Base-by-base conservation (phyloP, 2,113 vertebrate genomes). In the Phaethon lepturus region DNA sequence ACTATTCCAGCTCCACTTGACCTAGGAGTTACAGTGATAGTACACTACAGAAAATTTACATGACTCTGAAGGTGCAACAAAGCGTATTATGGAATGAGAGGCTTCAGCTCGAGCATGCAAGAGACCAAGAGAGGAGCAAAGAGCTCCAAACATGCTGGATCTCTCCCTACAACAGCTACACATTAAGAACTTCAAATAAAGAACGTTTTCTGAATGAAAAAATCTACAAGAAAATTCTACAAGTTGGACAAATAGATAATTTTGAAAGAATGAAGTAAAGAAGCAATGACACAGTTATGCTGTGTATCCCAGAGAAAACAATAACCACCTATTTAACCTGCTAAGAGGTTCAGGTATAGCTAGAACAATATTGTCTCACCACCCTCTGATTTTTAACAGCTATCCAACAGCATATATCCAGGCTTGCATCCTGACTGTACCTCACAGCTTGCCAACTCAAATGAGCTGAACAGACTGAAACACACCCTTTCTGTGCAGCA, bases 81-180 rank as follows among this genome's bases (percentile, higher is more conserved):
- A 69, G 19, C 0, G 0, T 16, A 16, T 45, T 26, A 63, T 1
- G 7, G 60, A 69, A 73, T 0, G 1, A 2, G 33, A 13, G 18
- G 42, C 52, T 78, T 52, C 55, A 69, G 18, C 29, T 77, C 13
- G 29, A 59, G 29, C 29, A 2, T 38, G 55, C 33, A 62, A 79
- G 40, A 5, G 26, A 60, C 24, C 78, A 69, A 0, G 0, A 55
- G 44, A 59, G 17, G 6, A 69, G n/a, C 55, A 52, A 58, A 59
- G 19, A 20, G 38, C 14, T 64, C 55, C n/a, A 83, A 29, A 29
- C 17, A 55, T 3, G 4, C 19, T 35, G 17, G 11, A 38, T 55
- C 8, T 55, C 45, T 38, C 38, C 19, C 33, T n/a, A 22, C 23
- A 33, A 52, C 2, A 42, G n/a, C 33, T 17, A 53, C 49, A 25